Evolutionary conservation across 2,888 invertebrate species (phyloP), one percentile per base, ranked within the genome.

Genomic region (Caenorhabditis imperialis): DNA sequence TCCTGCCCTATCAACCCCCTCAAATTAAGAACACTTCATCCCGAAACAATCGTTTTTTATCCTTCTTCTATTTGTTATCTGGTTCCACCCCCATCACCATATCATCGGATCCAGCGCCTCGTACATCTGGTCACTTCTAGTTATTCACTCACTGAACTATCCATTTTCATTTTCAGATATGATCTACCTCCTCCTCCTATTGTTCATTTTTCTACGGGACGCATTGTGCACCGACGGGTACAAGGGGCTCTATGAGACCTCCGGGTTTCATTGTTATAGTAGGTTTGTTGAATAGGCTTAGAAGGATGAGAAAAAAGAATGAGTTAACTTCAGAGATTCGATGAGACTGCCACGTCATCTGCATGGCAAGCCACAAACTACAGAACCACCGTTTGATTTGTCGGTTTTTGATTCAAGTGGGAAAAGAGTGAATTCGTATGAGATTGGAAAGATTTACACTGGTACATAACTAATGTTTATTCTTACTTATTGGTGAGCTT

Each of bases 311-410:
- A n/a, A n/a, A n/a, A n/a, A n/a, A n/a, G n/a, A n/a, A n/a, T n/a
- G n/a, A 10, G n/a, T 3, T 7, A 3, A 16, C 44, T 62, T 12
- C 40, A 75, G 75, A 63, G 70, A 75, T 50, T 75, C 75, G 1
- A 75, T 75, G 75, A 63, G 54, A 35, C 33, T 75, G 23, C 70
- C 75, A 37, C 63, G 70, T 18, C 57, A 70, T 27, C 51, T 80
- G 0, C 80, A 80, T 22, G 80, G 80, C 12, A 51, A 63, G 18
- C 78, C 78, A 10, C 73, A 72, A 58, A 69, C 62, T 0, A 76
- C 75, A 1, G 67, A 75, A 23, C 79, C 81, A 6, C 81, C 81
- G 0, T 75, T 79, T 25, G 79, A 79, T 35, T 22, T 81, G 1
- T 70, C 75, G 3, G 57, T 81, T 20, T 50, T 74, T 18, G 79